Evolutionary conservation across 1,140 invertebrate genomes (phyloP), one percentile per base, ranked within the genome.

Genomic region (Drosophila rufa): DNA sequence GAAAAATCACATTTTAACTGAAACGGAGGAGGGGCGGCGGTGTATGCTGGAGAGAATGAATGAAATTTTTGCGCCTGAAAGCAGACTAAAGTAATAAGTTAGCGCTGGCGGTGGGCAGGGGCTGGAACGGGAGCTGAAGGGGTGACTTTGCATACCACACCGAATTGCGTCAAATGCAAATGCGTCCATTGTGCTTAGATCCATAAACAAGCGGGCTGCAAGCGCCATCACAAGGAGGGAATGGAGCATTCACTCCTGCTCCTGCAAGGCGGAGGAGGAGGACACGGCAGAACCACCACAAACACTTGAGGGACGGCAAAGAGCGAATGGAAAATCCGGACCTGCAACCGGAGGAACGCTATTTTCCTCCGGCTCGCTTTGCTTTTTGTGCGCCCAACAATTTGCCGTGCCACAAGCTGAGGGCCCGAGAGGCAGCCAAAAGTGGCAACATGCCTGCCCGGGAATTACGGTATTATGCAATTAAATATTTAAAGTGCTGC

Each of bases 1-100:
- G 90, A 91, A 91, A 91, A 91, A 91, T 91, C 89, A 91, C 84
- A 92, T 85, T 91, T 91, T 85, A 82, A 91, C 76, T 83, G 79
- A 82, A 80, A 77, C 75, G 58, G 55, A 53, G 80, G 42, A 27
- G 67, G 77, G 66, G 50, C 19, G 43, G 43, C 50, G 70, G 51
- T 55, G 12, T 38, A 2, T 12, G 53, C 11, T 11, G 36, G 30
- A 45, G 30, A 55, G 76, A 79, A 73, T 87, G 85, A 89, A 90
- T 90, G 85, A 85, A 85, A 90, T 82, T 91, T 80, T 85, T 90
- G 82, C 85, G 85, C 85, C 79, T 76, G 85, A 82, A 77, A 79
- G 85, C 85, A 73, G 85, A 77, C 85, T 85, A 76, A 84, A 90
- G 84, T 85, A 89, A 77, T 89, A 80, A 79, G 75, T 82, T 66